phyloP scores from a whole-genome alignment of 2,888 invertebrate genomes.

The Chaetoderma sp. region DNA sequence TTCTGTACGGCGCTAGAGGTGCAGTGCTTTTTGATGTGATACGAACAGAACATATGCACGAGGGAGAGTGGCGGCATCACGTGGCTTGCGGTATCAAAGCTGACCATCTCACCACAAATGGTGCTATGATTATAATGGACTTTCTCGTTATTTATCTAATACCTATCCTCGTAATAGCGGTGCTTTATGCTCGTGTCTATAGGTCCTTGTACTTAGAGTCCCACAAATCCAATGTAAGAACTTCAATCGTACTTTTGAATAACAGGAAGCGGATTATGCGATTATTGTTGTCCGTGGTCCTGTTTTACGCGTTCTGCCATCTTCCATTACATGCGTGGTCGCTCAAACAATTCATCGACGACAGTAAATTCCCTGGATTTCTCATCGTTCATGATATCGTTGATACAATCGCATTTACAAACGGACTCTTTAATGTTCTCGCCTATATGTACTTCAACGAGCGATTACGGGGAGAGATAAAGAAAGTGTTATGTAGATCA shows the following conservation, averaged over 20 bases:
- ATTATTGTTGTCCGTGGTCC: slow-evolving; percentile 1
- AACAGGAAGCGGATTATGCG: background rate
- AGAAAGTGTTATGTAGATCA: too few species aligned
- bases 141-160: background rate
- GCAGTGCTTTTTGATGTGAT: background rate
- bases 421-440: background rate
- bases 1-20: background rate
- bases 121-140: background rate
- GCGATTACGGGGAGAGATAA: too few species aligned
- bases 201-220: too few species aligned
- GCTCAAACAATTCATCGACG: background rate
- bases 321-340: background rate
- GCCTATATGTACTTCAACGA: slow-evolving; percentile 4
- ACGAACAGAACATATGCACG: background rate
- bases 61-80: background rate
- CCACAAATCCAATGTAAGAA: too few species aligned
- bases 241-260: background rate
- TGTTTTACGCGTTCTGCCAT: background rate
- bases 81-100: background rate
- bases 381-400: background rate
- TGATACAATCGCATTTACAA: background rate
- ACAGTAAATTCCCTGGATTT: background rate
- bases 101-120: background rate
- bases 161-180: background rate
- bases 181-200: too few species aligned